Evolutionary conservation across 2,113 vertebrate genomes (phyloP).

Genomic region (Apteryx owenii): DNA sequence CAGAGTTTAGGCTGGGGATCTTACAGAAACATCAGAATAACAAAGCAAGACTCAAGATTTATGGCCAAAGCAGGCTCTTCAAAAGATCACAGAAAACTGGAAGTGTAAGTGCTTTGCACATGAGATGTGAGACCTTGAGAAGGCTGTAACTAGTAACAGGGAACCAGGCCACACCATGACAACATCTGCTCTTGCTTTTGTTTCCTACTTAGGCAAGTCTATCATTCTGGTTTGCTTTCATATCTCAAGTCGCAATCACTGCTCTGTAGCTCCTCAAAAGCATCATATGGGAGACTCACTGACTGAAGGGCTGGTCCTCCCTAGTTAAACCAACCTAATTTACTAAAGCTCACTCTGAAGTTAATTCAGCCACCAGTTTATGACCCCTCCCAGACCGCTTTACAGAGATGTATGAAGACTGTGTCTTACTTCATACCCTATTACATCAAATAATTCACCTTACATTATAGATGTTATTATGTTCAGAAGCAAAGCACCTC

Average conservation of each 20-base stretch:
- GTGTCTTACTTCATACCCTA: not conserved
- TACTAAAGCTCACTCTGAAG: not conserved
- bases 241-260: not conserved
- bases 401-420: not conserved
- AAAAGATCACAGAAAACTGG: not conserved
- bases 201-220: not conserved
- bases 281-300: not conserved
- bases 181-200: not conserved
- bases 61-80: not conserved
- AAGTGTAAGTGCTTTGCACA: not conserved
- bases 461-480: not conserved
- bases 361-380: not conserved
- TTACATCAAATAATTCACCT: not conserved
- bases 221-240: not conserved
- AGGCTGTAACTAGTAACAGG: not conserved
- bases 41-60: not conserved
- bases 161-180: not conserved
- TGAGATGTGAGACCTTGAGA: not conserved
- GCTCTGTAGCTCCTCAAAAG: not conserved
- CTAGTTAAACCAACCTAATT: not conserved
- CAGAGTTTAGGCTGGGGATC: not conserved
- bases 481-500: not conserved
- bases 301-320: not conserved
- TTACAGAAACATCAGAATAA: not conserved
- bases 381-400: not conserved